phyloP scores from a whole-genome alignment of 2,113 vertebrate species.

The Sorex araneus region DNA sequence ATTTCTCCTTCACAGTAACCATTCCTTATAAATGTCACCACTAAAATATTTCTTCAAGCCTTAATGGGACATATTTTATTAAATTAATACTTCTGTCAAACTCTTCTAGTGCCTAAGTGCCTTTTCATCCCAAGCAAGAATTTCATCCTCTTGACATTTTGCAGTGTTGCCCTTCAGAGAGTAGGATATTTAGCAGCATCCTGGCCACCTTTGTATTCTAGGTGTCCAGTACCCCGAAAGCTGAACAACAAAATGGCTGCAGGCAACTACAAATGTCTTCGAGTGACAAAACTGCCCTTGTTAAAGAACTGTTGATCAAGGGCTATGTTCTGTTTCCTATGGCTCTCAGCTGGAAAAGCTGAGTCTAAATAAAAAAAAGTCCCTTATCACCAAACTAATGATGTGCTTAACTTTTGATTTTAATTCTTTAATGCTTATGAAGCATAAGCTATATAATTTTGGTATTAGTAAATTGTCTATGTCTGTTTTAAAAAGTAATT shows the following conservation, averaged over 20 bases:
- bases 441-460: neutral
- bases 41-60: neutral
- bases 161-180: neutral
- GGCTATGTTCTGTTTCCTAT: neutral
- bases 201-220: neutral
- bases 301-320: neutral
- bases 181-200: neutral
- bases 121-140: neutral
- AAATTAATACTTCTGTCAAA: neutral
- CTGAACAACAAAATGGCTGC: neutral
- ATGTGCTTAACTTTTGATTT: neutral
- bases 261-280: neutral
- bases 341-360: neutral
- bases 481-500: neutral
- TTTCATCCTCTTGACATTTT: neutral
- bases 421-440: slow-evolving; percentile 37
- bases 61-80: neutral
- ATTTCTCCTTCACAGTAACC: neutral
- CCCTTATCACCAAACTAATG: neutral
- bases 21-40: neutral
- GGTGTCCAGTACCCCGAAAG: neutral
- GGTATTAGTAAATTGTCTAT: neutral
- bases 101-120: neutral
- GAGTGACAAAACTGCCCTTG: neutral
- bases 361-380: neutral